phyloP scores from a whole-genome alignment of 30 jellyfish, hydroid and myxozoan genomes.

The Aurelia sp. region DNA sequence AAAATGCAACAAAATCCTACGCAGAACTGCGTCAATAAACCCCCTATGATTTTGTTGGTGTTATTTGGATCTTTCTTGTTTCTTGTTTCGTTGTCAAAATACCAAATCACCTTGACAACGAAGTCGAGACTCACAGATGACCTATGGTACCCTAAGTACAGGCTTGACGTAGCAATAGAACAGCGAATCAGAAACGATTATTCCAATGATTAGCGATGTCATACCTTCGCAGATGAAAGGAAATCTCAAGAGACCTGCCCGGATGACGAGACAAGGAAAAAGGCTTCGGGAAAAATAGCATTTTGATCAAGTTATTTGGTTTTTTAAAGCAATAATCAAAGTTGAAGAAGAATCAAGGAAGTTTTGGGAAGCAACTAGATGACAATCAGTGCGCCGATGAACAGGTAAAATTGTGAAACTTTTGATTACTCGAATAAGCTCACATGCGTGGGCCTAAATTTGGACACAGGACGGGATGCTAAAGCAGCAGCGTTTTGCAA shows the following conservation, averaged over 20 bases:
- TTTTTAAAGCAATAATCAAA: too few species aligned
- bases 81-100: not conserved
- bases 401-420: not conserved
- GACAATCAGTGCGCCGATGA: slow-evolving; percentile 2
- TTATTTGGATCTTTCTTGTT: not conserved
- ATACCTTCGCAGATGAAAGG: not conserved
- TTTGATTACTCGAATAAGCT: not conserved
- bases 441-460: slow-evolving; percentile 3
- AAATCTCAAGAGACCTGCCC: not conserved
- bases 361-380: not conserved
- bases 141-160: not conserved
- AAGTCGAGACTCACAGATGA: not conserved
- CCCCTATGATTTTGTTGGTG: too few species aligned
- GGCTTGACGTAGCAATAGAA: not conserved
- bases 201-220: not conserved
- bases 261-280: not conserved
- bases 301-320: too few species aligned
- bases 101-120: not conserved
- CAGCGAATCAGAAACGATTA: not conserved
- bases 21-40: too few species aligned
- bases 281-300: not conserved
- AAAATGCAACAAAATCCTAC: too few species aligned
- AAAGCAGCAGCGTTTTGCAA: too few species aligned
- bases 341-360: too few species aligned
- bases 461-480: not conserved